These are phyloP conservation scores for Synergus japonicus DNA, from an alignment of 2,888 invertebrate species.

Conservation along the genomic window DNA sequence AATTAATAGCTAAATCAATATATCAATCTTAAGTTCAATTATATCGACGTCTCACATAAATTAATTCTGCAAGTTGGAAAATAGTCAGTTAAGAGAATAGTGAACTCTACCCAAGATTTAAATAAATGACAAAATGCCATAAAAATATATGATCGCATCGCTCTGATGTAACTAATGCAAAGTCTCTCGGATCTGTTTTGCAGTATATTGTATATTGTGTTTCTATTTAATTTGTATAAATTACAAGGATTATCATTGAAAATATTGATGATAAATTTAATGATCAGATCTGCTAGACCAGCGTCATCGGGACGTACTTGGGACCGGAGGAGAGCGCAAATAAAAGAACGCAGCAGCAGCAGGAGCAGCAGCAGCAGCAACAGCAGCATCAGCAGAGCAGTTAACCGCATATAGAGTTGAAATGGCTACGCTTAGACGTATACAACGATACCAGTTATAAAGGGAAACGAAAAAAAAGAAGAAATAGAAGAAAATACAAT, in stretches of 20 bases:
- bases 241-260: background rate
- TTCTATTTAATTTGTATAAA: background rate
- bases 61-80: background rate
- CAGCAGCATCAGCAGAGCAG: conserved; percentile 12
- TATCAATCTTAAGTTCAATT: background rate
- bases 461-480: conserved; percentile 44
- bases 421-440: conserved; percentile 41
- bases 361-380: background rate
- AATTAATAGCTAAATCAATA: conserved; percentile 13
- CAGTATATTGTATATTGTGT: background rate
- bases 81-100: background rate
- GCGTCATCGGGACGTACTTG: conserved; percentile 4
- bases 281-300: conserved; percentile 31
- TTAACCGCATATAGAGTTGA: conserved; percentile 35
- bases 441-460: conserved; percentile 39
- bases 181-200: too few relatives aligned
- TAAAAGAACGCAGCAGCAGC: conserved; percentile 23
- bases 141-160: background rate
- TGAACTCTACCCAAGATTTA: background rate
- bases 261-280: background rate
- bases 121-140: background rate
- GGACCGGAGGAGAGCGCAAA: conserved; percentile 10
- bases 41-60: background rate
- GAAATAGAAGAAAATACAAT: conserved; percentile 50
- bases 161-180: background rate